Evolutionary conservation across 2,113 vertebrate species (phyloP).

Genomic region (Todiramphus chloris): DNA sequence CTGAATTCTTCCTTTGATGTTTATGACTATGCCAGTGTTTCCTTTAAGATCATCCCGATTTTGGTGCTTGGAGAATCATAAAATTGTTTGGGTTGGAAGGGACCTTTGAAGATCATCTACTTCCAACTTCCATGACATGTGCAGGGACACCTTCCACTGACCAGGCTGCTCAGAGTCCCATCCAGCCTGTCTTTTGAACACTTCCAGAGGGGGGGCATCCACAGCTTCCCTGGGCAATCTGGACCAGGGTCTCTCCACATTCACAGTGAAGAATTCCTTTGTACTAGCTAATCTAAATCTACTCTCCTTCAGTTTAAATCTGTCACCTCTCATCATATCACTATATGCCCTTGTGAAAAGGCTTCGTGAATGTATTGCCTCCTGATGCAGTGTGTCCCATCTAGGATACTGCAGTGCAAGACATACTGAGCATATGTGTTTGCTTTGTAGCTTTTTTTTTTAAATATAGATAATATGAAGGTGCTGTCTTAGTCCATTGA

Average conservation of each 20-base stretch:
- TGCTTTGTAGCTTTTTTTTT: neutral
- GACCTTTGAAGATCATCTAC: neutral
- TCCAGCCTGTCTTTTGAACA: neutral
- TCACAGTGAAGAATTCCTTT: neutral
- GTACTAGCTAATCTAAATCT: neutral
- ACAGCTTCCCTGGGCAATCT: neutral
- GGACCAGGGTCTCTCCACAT: neutral
- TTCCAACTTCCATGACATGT: neutral
- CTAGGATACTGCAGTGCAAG: neutral
- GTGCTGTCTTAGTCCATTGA: neutral
- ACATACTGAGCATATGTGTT: neutral
- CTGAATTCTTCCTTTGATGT: neutral
- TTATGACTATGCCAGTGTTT: neutral
- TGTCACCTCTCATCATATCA: neutral
- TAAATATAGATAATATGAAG: neutral
- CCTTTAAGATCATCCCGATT: neutral
- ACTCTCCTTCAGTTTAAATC: neutral
- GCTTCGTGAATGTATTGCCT: neutral
- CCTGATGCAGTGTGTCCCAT: neutral
- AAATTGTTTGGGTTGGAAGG: neutral
- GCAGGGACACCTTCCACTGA: neutral
- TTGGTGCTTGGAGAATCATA: neutral
- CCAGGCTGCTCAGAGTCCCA: neutral
- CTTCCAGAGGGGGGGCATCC: neutral
- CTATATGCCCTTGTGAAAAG: neutral